Conservation (phyloP, 2,797 vertebrate genomes). For the Onychomys arenicola region DNA sequence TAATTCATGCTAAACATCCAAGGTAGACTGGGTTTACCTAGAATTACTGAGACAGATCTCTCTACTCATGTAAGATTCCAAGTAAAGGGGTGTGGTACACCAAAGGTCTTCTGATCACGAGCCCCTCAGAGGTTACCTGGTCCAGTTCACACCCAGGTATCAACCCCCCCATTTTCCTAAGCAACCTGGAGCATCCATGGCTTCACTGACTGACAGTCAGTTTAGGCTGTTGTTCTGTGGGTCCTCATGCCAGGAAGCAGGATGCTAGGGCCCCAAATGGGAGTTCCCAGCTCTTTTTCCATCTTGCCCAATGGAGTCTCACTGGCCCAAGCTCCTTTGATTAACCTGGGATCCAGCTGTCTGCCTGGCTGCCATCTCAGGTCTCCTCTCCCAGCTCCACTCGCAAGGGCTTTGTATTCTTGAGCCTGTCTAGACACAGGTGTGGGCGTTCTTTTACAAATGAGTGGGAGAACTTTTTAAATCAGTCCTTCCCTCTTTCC, state of each 20-base stretch:
- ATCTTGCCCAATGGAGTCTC: background rate
- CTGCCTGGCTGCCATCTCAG: background rate
- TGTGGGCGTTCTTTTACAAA: background rate
- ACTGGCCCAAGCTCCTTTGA: background rate
- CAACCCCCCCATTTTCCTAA: background rate
- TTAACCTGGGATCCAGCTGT: conserved; percentile 7
- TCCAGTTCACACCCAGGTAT: background rate
- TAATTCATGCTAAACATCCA: conserved; percentile 19
- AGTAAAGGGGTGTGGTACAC: background rate
- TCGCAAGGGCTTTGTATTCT: conserved; percentile 15
- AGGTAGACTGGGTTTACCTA: conserved; percentile 7
- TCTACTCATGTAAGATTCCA: background rate
- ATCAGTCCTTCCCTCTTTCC: conserved; percentile 34
- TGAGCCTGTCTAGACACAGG: conserved; percentile 29
- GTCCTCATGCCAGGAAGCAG: background rate
- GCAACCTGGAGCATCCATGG: background rate
- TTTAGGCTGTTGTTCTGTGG: background rate
- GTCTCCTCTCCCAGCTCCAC: background rate
- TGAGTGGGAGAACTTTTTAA: background rate
- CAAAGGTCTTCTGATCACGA: background rate
- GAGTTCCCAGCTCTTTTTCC: conserved; percentile 30
- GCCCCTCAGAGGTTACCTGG: background rate
- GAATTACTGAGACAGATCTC: conserved; percentile 4
- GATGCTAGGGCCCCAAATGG: background rate
- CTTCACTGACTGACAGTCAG: background rate